Evolutionary conservation across 2,888 invertebrate species (phyloP), one percentile per base, ranked within the genome.

Genomic region (Embidobia sp.): DNA sequence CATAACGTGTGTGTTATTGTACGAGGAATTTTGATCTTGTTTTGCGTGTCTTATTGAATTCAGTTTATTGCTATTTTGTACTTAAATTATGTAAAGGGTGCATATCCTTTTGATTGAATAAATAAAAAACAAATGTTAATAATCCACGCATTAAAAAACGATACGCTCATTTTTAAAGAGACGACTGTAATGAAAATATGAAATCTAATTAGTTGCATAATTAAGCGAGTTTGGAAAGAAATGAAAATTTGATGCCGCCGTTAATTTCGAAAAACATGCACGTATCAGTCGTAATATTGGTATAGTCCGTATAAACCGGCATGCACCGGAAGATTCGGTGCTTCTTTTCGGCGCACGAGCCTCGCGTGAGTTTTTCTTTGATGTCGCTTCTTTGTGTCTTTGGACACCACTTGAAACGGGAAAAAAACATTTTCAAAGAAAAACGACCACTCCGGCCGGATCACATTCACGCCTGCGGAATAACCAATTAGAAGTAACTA

Each of bases 321-420:
- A 48, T 72, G 63, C 72, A 72, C 72, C 72, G 72, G 72, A 72
- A 72, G 72, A 57, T 72, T 64, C 48, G 72, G 31, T 53, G 37
- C 29, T 33, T 46, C 63, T 72, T 55, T 72, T 40, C 27, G 46
- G 37, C 70, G 29, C 48, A 37, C 59, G 42, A 59, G 22, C 35
- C 26, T 18, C 16, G 42, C 37, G 37, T 63, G 19, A 55, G 48
- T 53, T 72, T 72, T 72, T 72, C 72, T 72, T 72, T 72, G 61
- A 61, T 64, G 72, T 72, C 16, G 0, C 48, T 44, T 3, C 63
- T 63, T 72, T 72, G 67, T 70, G 31, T 49, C 33, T 7, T 31
- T 26, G 13, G 35, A 53, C 51, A 46, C 33, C 31, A 40, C 26
- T 55, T 35, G 37, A 49, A 49, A 22, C 51, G 51, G 49, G 66